These are phyloP conservation scores for Carassius carassius DNA, from an alignment of 2,113 vertebrate species.

Conservation along the genomic window DNA sequence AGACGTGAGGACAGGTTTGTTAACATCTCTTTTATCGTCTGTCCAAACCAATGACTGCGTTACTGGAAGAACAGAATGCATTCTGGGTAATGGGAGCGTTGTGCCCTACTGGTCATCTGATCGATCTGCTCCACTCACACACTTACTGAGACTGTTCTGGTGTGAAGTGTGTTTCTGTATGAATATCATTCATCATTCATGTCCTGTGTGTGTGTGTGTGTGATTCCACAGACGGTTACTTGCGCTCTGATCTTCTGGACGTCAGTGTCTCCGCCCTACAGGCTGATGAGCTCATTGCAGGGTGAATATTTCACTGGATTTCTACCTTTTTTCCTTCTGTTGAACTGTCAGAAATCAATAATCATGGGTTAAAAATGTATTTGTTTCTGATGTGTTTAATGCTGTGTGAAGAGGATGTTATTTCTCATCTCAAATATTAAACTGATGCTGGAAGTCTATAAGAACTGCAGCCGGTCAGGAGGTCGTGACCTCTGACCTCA, in stretches of 20 bases:
- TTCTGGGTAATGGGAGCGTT: slow-evolving; percentile 26
- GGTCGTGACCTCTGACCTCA: slow-evolving; percentile 52
- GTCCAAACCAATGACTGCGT: neutral
- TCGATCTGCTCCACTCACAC: neutral
- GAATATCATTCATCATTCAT: no score
- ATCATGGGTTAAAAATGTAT: no score
- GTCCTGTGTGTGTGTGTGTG: neutral
- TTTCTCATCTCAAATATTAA: neutral
- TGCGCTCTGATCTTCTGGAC: slow-evolving; percentile 77
- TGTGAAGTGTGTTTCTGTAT: neutral
- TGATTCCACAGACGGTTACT: slow-evolving; percentile 76
- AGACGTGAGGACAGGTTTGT: slow-evolving; percentile 78
- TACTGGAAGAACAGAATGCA: slow-evolving; percentile 40
- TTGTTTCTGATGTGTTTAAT: no score
- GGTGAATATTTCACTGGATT: slow-evolving; percentile 51
- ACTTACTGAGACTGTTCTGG: neutral
- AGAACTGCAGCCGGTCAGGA: slow-evolving; percentile 49
- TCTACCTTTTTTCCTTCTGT: no score
- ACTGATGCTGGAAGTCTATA: slow-evolving; percentile 46
- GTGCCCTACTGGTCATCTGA: neutral
- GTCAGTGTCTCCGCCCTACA: slow-evolving; percentile 77
- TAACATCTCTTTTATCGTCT: slow-evolving; percentile 44
- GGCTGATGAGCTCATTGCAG: slow-evolving; percentile 78
- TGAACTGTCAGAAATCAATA: no score
- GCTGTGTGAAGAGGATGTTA: no score